A percentile compares a stretch with the other conserved stretches of the same genome.
phyloP scores from a whole-genome alignment of 2,113 vertebrate species.

The Eulacestoma nigropectus region DNA sequence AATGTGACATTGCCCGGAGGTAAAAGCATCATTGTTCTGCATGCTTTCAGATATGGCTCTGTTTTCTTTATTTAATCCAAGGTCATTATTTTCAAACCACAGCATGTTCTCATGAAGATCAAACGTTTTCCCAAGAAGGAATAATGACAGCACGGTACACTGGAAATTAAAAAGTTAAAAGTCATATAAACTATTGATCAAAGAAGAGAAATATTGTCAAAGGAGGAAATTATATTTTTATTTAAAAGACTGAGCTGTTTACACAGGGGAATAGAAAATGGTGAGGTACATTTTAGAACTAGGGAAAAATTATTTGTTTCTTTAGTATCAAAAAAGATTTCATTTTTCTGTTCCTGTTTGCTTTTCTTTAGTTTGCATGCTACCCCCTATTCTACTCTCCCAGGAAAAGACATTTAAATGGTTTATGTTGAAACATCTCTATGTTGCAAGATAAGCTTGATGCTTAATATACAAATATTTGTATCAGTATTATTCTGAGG shows the following conservation, averaged over 20 bases:
- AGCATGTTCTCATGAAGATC: not conserved
- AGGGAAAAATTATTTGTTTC: not conserved
- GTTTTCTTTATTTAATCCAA: not conserved
- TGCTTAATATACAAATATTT: not conserved
- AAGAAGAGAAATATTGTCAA: not conserved
- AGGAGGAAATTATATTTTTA: not conserved
- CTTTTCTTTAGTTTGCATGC: not conserved
- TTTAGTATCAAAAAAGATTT: not conserved
- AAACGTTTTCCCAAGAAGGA: not conserved
- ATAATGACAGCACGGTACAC: not conserved
- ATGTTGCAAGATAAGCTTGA: not conserved
- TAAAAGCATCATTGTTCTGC: not conserved
- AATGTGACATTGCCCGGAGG: not conserved
- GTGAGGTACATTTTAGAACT: not conserved
- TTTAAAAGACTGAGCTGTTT: not conserved
- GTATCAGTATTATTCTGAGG: not conserved
- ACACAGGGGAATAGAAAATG: not conserved
- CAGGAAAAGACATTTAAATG: not conserved
- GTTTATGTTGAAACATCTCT: not conserved
- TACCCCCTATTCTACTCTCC: fast-evolving
- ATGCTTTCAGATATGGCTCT: not conserved
- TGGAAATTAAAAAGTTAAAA: not conserved
- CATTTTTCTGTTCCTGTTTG: not conserved
- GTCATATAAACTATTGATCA: not conserved
- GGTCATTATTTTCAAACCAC: not conserved